Evolutionary conservation across 2,888 invertebrate species (phyloP), one percentile per base, ranked within the genome.

Genomic region (Hirtodrosophila histrioides): DNA sequence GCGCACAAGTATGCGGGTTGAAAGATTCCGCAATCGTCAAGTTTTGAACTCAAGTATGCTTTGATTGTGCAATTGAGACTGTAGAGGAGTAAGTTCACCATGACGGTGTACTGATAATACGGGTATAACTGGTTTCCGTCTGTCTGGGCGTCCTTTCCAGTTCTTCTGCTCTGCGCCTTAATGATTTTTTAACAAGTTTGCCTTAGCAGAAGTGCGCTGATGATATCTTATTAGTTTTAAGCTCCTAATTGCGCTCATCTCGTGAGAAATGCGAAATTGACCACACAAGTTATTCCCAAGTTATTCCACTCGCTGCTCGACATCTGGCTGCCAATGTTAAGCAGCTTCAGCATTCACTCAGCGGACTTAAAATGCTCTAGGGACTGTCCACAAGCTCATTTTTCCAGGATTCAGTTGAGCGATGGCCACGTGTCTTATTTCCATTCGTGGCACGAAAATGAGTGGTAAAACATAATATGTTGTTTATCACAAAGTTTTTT

Each of bases 221-320:
- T 75, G 66, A 75, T 69, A 76, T 76, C 75, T 66, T 55, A 75
- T 74, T 78, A 58, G 78, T 39, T 66, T 60, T 55, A 45, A 50
- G 33, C 54, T 62, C 58, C 75, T 67, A 78, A 78, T 78, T 78
- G 67, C 50, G 53, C 48, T 50, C 68, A 49, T 60, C 66, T 24
- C 44, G 53, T 58, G 37, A 50, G 58, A 37, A 55, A 55, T 54
- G 48, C 17, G 43, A 35, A 53, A 56, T 44, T 60, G 72, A 55
- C 72, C 72, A 72, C 72, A 77, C 72, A 75, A 12, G 58, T 37
- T 12, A 55, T 39, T 46, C 27, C 33, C 72, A 75, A 12, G 58
- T 37, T 12, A 55, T 39, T 46, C 27, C 33, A 40, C 11, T 66
- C 41, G 31, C 3, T 48, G 57, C 37, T 41, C 51, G 29, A 53